A percentile compares a stretch with the other conserved stretches of the same genome.
Conservation (phyloP, 2,888 invertebrate genomes). For the Dugesia japonica region DNA sequence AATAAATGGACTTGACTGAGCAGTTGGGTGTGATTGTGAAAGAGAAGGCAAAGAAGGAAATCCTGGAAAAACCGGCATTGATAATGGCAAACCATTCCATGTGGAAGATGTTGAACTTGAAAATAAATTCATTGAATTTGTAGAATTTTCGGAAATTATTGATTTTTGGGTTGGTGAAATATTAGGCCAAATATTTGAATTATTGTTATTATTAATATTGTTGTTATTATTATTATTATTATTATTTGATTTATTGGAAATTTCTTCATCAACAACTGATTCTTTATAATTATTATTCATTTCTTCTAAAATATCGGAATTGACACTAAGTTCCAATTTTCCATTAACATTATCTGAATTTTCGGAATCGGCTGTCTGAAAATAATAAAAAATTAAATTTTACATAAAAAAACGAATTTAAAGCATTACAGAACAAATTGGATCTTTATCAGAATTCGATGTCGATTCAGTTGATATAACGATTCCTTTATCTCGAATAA, state of each 20-base stretch:
- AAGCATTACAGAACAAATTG: background rate
- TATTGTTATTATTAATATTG: too few species aligned
- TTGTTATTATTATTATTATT: too few species aligned
- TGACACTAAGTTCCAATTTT: background rate
- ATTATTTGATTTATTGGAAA: background rate
- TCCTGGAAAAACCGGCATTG: background rate
- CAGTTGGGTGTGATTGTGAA: background rate
- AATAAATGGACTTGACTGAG: background rate
- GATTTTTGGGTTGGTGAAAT: background rate
- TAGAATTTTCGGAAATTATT: background rate
- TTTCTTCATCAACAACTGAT: background rate
- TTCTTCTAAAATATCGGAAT: background rate
- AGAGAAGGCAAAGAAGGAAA: background rate
- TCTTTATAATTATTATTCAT: conserved; percentile 7
- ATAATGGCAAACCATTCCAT: background rate
- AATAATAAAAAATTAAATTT: background rate
- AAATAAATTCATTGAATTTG: background rate
- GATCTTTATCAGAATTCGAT: conserved; percentile 2
- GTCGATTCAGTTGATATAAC: background rate
- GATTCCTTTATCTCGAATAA: conserved; percentile 41
- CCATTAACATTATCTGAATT: background rate
- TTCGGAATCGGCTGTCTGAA: background rate
- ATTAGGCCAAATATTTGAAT: background rate
- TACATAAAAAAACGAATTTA: too few species aligned
- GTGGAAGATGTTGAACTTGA: background rate